Evolutionary conservation across 2,797 vertebrate genomes (phyloP), one percentile per base, ranked within the genome.

Genomic region (Argyrosomus regius): DNA sequence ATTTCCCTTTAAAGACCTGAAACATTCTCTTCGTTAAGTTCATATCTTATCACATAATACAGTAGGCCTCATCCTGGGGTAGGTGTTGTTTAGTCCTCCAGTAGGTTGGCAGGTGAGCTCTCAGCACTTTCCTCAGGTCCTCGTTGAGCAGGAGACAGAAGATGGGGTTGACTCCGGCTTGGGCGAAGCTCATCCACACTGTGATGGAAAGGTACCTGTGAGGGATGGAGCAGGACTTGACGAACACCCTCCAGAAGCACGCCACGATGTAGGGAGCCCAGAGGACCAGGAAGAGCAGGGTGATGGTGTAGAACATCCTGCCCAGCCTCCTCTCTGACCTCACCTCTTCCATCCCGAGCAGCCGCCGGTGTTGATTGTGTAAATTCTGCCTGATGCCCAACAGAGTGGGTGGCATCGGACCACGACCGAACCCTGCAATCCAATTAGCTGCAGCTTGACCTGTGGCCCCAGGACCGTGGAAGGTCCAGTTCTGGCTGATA

Each of bases 401-500:
- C 87, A 97, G 93, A 83, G 97, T 97, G 49, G 97, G 97, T 31
- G 97, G 97, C 96, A 97, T 97, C 78, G 97, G 97, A 13, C 97
- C 97, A 4, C 97, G 95, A 70, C 97, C 97, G 76, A 97, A 97
- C 83, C 97, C 97, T 4, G 97, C 96, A 52, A 97, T 97, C 97
- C 97, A 97, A 90, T 97, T 97, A 80, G 96, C 96, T 20, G 96
- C 97, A 12, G 97, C 97, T 92, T 97, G 97, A 78, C 97, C 97
- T 0, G 97, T 97, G 84, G 97, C 97, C 54, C 97, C 97, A 0
- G 96, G 97, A 87, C 97, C 97, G 74, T 97, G 96, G 92, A 97
- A 97, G 94, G 97, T 97, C 96, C 97, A 97, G 94, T 97, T 97
- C 90, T 97, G 96, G 93, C 97, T 97, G 91, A 97, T 97, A 48